Conservation (phyloP, 1,140 invertebrate species). For the Rhyzopertha dominica region DNA sequence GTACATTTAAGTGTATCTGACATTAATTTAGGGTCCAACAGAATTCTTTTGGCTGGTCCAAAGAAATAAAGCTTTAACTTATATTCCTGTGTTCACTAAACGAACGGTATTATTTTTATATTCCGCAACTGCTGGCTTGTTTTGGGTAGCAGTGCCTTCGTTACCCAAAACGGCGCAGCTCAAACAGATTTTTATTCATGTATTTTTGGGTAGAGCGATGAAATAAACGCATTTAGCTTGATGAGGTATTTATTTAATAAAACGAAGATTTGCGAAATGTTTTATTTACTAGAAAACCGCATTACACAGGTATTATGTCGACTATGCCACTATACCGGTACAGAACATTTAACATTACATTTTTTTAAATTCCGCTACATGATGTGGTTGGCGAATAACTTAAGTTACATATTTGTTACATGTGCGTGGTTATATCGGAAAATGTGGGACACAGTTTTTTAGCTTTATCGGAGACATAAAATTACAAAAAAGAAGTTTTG, state of each 20-base stretch:
- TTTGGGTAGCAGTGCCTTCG: too few relatives aligned
- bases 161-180: too few relatives aligned
- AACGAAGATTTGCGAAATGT: constrained; percentile 14
- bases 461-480: constrained; percentile 5
- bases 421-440: constrained; percentile 12
- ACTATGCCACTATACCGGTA: constrained; percentile 9
- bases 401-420: constrained; percentile 7
- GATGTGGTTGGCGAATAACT: too few relatives aligned
- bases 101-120: too few relatives aligned
- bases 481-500: constrained; percentile 10
- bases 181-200: constrained; percentile 1
- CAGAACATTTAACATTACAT: constrained; percentile 19
- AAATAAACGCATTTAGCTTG: background rate
- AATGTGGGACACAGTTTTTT: constrained; percentile 7
- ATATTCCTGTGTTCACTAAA: too few relatives aligned
- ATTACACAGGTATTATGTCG: constrained; percentile 12
- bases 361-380: constrained; percentile 14
- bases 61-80: constrained; percentile 9
- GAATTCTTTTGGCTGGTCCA: constrained; percentile 18
- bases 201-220: background rate
- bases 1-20: too few relatives aligned
- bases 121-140: too few relatives aligned
- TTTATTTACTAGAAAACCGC: constrained; percentile 19
- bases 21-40: constrained; percentile 18
- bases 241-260: background rate